These are phyloP conservation scores for Eunapius fragilis DNA, from an alignment of 37 sponge, comb jelly and placozoan genomes.

Conservation along the genomic window DNA sequence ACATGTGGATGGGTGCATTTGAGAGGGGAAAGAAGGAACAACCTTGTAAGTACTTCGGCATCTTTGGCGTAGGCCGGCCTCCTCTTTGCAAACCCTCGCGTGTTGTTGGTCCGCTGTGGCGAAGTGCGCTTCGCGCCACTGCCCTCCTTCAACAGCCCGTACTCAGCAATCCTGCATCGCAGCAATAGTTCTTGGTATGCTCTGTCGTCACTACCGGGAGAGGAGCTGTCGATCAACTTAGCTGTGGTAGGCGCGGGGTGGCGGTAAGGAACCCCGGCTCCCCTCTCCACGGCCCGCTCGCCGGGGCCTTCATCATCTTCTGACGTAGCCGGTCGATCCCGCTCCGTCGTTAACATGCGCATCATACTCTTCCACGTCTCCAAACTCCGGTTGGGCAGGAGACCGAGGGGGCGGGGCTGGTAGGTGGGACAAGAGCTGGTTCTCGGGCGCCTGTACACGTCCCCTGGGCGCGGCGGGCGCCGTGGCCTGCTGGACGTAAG, in stretches of 20 bases:
- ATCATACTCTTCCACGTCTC: constrained; percentile 26
- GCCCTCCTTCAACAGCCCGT: neutral
- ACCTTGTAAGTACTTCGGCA: constrained; percentile 3
- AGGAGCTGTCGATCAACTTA: neutral
- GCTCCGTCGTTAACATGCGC: neutral
- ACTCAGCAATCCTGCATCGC: constrained; percentile 16
- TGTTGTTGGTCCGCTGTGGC: neutral
- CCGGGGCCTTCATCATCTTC: neutral
- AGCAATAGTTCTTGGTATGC: constrained; percentile 28
- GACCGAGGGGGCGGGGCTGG: constrained; percentile 52
- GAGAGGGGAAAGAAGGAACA: neutral
- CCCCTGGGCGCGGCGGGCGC: constrained; percentile 46
- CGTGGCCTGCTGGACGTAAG: neutral
- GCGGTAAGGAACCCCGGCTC: neutral
- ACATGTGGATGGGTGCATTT: no score
- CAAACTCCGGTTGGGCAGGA: constrained; percentile 47
- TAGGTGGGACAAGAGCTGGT: constrained; percentile 3
- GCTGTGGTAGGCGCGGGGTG: neutral
- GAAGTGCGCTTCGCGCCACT: neutral
- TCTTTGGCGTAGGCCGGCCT: neutral
- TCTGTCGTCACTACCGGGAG: constrained; percentile 3
- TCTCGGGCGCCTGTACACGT: constrained; percentile 31
- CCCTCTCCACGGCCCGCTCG: neutral
- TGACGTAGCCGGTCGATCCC: neutral
- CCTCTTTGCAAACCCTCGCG: neutral